phyloP scores from a whole-genome alignment of 2,113 vertebrate genomes.

The Eulemur macaco region DNA sequence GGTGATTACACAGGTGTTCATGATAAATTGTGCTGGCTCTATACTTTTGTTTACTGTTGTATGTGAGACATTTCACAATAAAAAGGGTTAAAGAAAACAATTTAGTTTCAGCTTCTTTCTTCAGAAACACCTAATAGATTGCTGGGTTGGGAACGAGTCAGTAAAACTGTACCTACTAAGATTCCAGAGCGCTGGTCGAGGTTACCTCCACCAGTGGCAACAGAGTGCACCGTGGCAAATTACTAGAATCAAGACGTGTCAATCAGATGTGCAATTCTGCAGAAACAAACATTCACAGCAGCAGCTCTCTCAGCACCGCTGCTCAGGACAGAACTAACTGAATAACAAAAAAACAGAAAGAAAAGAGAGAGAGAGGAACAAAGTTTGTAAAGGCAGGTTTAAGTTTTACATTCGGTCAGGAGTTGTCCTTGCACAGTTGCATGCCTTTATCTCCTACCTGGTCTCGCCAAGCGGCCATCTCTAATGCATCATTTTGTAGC shows the following conservation, averaged over 20 bases:
- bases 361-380: not conserved
- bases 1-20: not conserved
- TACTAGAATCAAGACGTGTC: slow-evolving; percentile 1
- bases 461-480: not conserved
- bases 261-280: not conserved
- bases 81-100: not conserved
- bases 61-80: not conserved
- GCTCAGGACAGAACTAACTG: not conserved
- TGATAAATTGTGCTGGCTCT: not conserved
- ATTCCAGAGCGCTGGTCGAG: not conserved
- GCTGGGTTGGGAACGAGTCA: not conserved
- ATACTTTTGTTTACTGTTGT: not conserved
- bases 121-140: not conserved
- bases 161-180: not conserved
- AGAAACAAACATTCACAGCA: slow-evolving; percentile 12
- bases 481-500: not conserved
- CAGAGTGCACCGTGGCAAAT: not conserved
- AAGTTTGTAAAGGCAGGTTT: not conserved
- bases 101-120: not conserved
- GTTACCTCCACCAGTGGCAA: not conserved
- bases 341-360: not conserved
- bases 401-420: not conserved
- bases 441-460: not conserved
- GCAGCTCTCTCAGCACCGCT: not conserved
- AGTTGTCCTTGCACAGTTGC: not conserved